These are phyloP conservation scores for Amblyteles armatorius DNA, from an alignment of 2,888 invertebrate genomes.

Conservation along the genomic window DNA sequence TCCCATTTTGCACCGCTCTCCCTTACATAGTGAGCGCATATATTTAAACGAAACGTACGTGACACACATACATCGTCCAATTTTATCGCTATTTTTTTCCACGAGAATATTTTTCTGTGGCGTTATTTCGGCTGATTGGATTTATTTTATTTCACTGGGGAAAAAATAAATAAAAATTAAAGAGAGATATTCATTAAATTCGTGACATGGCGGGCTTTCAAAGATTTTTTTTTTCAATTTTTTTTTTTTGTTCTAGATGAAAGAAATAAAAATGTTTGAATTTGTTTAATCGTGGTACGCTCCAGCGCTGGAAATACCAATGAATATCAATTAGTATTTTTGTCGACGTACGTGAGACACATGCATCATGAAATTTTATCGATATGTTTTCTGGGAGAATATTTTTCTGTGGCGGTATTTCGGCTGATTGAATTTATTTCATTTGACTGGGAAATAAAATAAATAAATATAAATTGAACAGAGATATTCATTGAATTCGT, in stretches of 20 bases:
- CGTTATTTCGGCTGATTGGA: neutral
- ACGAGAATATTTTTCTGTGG: neutral
- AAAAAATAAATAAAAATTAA: neutral
- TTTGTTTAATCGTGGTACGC: no score
- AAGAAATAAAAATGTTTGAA: no score
- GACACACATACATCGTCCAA: neutral
- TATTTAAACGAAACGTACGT: neutral
- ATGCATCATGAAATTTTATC: neutral
- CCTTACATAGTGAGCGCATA: no score
- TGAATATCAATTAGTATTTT: neutral
- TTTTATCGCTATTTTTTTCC: neutral
- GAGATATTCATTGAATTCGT: neutral
- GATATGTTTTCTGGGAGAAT: neutral
- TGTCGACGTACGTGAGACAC: neutral
- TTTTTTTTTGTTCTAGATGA: no score
- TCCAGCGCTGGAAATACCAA: no score
- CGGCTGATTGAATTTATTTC: neutral
- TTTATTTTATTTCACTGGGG: neutral
- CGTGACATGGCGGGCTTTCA: neutral
- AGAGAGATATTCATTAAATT: neutral
- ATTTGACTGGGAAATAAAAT: neutral
- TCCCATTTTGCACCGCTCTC: no score
- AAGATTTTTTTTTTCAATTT: no score
- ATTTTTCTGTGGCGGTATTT: neutral
- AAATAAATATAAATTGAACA: neutral